Conservation (phyloP, 2,888 invertebrate genomes). For the Leptinotarsa tumamoca region DNA sequence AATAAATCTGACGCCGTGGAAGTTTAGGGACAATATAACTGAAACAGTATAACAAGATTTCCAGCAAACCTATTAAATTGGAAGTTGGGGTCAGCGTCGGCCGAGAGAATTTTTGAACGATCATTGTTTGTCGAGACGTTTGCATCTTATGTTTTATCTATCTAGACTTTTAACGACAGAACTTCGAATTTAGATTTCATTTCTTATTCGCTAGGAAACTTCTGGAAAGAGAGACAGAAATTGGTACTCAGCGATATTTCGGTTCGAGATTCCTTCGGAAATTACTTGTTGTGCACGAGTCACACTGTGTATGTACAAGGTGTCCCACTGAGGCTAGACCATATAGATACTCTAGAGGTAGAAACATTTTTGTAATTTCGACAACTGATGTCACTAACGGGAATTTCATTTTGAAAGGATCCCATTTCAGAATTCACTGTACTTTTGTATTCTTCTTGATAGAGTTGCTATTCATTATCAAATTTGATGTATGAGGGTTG, state of each 20-base stretch:
- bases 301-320: neutral
- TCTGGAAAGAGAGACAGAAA: neutral
- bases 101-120: neutral
- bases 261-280: neutral
- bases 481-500: too few relatives aligned
- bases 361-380: too few relatives aligned
- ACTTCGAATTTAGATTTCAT: neutral
- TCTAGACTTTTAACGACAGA: constrained; percentile 6
- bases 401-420: too few relatives aligned
- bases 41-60: too few relatives aligned
- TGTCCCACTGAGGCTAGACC: neutral
- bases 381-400: too few relatives aligned
- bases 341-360: neutral
- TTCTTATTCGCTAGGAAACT: neutral
- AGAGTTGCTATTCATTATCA: too few relatives aligned
- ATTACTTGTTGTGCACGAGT: neutral
- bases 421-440: too few relatives aligned
- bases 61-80: neutral
- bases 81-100: neutral
- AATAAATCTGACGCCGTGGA: neutral
- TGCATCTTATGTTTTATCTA: constrained; percentile 11
- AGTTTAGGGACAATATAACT: constrained; percentile 1
- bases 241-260: neutral
- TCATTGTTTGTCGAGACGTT: constrained; percentile 4
- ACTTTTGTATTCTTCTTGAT: too few relatives aligned